Base-by-base conservation (phyloP, 37 sponge, comb jelly and placozoan genomes). In the Amphimedon queenslandica region DNA sequence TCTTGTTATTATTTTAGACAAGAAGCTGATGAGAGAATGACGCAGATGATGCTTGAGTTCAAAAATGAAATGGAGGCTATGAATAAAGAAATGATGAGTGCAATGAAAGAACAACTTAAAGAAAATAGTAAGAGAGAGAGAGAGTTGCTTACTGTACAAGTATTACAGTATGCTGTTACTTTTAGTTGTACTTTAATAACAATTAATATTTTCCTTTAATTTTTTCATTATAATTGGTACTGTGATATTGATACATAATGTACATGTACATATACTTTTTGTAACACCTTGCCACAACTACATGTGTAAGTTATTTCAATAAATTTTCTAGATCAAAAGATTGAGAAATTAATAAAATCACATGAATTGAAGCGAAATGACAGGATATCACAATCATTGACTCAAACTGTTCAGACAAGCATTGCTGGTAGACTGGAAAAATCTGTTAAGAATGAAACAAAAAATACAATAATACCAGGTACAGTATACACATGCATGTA, bases 401-500 rank as follows among this genome's bases (percentile, higher is more conserved):
- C 82, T 1, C 91, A 84, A 43, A 69, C 78, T 1, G 42, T 86
- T 23, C 66, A 71, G 2, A 42, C 67, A 31, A 77, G 84, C 43
- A 76, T 92, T 23, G 57, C 80, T 13, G 57, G 75, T 41, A 87
- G 80, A 61, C 64, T 93, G 76, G 94, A 93, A 24, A 85, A 89
- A 40, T 61, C 75, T 33, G 80, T 93, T 53, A 93, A 86, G 75
- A 47, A 53, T 20, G 94, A 93, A 53, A 86, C 90, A 77, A 93
- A 82, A 69, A 78, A 55, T 31, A 47, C 71, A 16, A 80, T 90
- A 32, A 42, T 89, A 2, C 94, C 94, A 70, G 69, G 93, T 92
- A 31, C 18, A 69, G 42, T 55, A 57, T 2, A 37, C 40, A 2
- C 3, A 11, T 74, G 31, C 25, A 23, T 74, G 76, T 24, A 24